Percentiles rank a stretch among this genome's conserved stretches.
Conservation (phyloP, 2,113 vertebrate genomes). For the Cebidichthys violaceus region DNA sequence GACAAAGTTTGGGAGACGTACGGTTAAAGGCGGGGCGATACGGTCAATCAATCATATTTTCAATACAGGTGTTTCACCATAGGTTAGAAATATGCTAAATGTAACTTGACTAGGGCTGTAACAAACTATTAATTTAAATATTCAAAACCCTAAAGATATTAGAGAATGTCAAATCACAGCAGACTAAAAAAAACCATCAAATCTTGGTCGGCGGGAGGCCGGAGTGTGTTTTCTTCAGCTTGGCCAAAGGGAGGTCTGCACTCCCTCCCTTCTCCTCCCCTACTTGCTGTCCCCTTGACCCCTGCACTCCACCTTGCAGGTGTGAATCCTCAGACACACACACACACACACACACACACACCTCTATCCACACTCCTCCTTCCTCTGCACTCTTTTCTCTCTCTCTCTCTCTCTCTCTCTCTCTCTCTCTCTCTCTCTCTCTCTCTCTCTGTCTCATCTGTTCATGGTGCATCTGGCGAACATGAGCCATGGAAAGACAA, state of each 20-base stretch:
- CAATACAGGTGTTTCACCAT: background rate
- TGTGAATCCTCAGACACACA: constrained; percentile 61
- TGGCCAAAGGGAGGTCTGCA: constrained; percentile 33
- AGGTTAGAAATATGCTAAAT: background rate
- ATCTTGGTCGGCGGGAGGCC: constrained; percentile 52
- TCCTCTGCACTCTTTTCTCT: background rate
- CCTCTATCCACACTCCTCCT: constrained; percentile 23
- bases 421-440: background rate
- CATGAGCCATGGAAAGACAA: constrained; percentile 66
- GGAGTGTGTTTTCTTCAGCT: constrained; percentile 66
- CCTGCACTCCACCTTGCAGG: constrained; percentile 61
- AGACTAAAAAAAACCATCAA: too few species aligned
- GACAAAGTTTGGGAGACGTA: background rate
- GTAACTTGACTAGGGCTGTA: background rate
- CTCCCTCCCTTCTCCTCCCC: background rate
- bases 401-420: background rate
- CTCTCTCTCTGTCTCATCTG: constrained; percentile 38
- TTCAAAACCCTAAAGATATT: background rate
- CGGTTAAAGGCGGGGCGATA: background rate
- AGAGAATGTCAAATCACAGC: too few species aligned
- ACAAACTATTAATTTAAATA: background rate
- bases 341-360: constrained; percentile 34
- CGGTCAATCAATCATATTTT: too few species aligned
- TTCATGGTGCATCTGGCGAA: constrained; percentile 63
- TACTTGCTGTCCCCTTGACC: constrained; percentile 55